Conservation (phyloP, 2,113 vertebrate species). For the Melanerpes aurifrons region DNA sequence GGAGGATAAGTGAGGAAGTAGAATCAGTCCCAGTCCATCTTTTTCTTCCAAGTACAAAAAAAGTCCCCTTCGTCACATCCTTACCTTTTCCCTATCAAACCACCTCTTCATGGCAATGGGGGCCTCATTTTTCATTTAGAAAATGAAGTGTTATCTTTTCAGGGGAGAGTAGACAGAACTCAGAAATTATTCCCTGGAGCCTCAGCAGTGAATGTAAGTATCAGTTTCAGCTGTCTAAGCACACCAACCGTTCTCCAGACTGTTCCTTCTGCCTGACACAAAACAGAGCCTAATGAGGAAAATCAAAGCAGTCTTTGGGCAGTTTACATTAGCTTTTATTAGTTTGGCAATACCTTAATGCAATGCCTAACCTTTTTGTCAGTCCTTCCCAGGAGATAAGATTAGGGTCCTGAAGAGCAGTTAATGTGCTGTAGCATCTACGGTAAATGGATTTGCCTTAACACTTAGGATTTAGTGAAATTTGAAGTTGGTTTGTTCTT, state of each 20-base stretch:
- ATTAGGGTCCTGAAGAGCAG: slow-evolving; percentile 15
- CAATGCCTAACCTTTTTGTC: background rate
- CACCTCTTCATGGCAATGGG: background rate
- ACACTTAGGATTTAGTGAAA: background rate
- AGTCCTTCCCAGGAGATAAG: slow-evolving; percentile 5
- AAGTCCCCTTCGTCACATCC: background rate
- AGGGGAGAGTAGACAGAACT: background rate
- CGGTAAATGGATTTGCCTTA: background rate
- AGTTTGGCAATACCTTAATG: background rate
- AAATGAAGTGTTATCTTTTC: background rate
- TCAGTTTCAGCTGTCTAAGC: slow-evolving; percentile 9
- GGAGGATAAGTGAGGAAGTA: background rate
- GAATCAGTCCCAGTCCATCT: background rate
- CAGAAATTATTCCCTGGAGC: slow-evolving; percentile 24
- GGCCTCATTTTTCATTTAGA: background rate
- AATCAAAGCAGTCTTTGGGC: background rate
- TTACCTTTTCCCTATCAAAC: background rate
- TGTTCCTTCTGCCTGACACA: slow-evolving; percentile 13
- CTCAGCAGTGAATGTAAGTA: background rate
- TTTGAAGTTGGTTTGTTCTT: background rate
- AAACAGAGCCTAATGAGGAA: slow-evolving; percentile 24
- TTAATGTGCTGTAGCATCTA: background rate
- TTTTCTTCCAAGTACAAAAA: background rate
- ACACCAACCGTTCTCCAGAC: background rate
- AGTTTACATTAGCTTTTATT: slow-evolving; percentile 2